Base-by-base conservation (phyloP, 2,888 invertebrate species). In the Pseudoips prasinana region DNA sequence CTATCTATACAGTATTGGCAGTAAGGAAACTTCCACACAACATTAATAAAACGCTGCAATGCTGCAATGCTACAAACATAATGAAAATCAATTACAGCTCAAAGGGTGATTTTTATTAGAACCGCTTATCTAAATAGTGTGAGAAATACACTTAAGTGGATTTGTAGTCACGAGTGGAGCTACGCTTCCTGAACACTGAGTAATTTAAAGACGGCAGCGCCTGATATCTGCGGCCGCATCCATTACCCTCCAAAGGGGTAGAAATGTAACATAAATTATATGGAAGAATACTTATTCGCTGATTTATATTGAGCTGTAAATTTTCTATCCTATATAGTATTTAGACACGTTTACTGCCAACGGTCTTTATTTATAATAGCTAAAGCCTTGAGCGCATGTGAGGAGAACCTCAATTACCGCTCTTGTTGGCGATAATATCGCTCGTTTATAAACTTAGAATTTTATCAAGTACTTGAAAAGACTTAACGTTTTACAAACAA, bases 211-310 rank as follows among this genome's bases (percentile, higher is more conserved):
- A 81, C 79, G 72, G 73, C 64, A 64, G 66, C 46, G 66, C 63
- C 75, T 81, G 85, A 81, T 87, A 88, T 84, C 87, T 81, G 73
- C 60, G 73, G 72, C 63, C 63, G 72, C 85, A 85, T 87, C 83
- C 78, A 85, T 88, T 88, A 84, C 76, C 65, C 65, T 48, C 73
- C 69, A 73, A 73, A 73, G 72, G 76, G 69, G 66, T 73, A 73
- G 69, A 66, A 75, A 69, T 68, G 73, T 65, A 61, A 73, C 62
- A 78, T 85, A 85, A 83, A 85, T 84, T 83, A 81, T 80, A 66
- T 69, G 55, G 64, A 64, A 63, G 77, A 77, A 81, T 81, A 83
- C 77, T 83, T 82, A 74, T 75, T 69, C 65, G 61, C 69, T 84
- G 78, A 85, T 85, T 81, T 85, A 83, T 85, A 76, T 70, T 64